These are phyloP conservation scores for Limosa lapponica DNA, from an alignment of 2,797 vertebrate genomes.

Conservation along the genomic window DNA sequence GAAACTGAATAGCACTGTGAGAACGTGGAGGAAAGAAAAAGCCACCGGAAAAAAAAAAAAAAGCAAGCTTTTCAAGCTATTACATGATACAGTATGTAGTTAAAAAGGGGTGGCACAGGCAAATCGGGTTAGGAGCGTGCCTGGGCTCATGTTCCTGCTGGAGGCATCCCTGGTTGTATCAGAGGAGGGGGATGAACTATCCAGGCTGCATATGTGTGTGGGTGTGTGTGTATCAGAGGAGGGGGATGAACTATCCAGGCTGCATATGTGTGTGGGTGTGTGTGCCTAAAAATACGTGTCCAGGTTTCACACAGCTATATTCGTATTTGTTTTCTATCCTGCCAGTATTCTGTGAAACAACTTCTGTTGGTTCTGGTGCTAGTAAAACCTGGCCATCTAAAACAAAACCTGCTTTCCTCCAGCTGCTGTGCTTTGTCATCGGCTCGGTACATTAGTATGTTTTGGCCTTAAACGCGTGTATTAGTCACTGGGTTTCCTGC, in stretches of 20 bases:
- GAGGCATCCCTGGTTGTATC: constrained; percentile 2
- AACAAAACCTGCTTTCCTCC: not conserved
- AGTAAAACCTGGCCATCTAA: not conserved
- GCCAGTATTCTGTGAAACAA: not conserved
- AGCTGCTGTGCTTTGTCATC: not conserved
- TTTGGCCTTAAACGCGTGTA: not conserved
- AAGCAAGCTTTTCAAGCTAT: not conserved
- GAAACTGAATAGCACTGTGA: not conserved
- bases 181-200: not conserved
- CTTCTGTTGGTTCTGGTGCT: constrained; percentile 22
- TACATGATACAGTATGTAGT: not conserved
- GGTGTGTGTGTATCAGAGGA: constrained; percentile 1
- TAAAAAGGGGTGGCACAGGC: not conserved
- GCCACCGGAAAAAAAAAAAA: not conserved
- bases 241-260: not conserved
- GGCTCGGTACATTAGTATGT: not conserved
- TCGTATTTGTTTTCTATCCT: not conserved
- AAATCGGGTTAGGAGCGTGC: not conserved
- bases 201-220: not conserved
- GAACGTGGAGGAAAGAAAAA: not conserved
- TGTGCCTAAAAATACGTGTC: constrained; percentile 47
- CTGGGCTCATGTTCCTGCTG: constrained; percentile 7
- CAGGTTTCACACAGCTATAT: constrained; percentile 22
- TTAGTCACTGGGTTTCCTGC: not conserved
- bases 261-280: constrained; percentile 4